phyloP scores from a whole-genome alignment of 1,140 invertebrate genomes.

The Lepidurus arcticus region DNA sequence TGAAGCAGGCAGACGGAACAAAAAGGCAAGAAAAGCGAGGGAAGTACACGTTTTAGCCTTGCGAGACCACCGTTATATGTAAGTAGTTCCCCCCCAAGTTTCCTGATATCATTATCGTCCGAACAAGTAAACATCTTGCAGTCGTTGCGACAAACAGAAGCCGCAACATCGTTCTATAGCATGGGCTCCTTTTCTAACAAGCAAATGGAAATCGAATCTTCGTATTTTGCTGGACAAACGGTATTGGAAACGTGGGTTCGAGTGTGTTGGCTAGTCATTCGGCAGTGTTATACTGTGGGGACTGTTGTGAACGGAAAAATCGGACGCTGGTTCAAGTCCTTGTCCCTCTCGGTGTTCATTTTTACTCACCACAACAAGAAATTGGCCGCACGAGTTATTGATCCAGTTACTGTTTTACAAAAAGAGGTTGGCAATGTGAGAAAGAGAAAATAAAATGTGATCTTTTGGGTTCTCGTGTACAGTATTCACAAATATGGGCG shows the following conservation, averaged over 20 bases:
- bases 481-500: no score
- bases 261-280: conserved; percentile 8
- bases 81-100: neutral
- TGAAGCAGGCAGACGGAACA: neutral
- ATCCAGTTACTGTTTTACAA: neutral
- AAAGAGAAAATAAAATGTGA: neutral
- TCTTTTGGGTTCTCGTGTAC: neutral
- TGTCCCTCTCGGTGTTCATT: neutral
- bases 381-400: neutral
- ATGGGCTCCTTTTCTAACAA: neutral
- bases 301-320: conserved; percentile 31
- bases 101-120: neutral
- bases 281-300: conserved; percentile 16
- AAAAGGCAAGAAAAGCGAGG: neutral
- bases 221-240: neutral
- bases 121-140: conserved; percentile 16
- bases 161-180: neutral
- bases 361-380: conserved; percentile 33
- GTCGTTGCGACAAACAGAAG: neutral
- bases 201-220: conserved; percentile 8
- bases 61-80: conserved; percentile 14
- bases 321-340: conserved; percentile 29
- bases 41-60: neutral
- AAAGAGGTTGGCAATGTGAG: neutral
- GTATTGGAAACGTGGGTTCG: neutral